A percentile compares a stretch with the other conserved stretches of the same genome.
phyloP scores from a whole-genome alignment of 2,888 invertebrate genomes.

The Lypha dubia region DNA sequence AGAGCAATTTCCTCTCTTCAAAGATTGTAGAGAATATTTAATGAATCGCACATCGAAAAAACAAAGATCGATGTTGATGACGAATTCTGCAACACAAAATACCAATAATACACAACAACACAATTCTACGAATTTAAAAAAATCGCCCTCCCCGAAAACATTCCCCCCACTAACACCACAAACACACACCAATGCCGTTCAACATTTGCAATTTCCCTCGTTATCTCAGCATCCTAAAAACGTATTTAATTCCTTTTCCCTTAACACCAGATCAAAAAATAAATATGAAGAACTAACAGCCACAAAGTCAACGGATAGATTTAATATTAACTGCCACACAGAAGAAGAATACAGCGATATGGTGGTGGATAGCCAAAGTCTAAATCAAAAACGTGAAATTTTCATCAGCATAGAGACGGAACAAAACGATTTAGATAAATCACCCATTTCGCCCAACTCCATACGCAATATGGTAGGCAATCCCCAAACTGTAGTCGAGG shows the following conservation, averaged over 20 bases:
- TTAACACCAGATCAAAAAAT: conserved; percentile 55
- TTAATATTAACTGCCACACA: neutral
- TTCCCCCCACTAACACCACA: conserved; percentile 58
- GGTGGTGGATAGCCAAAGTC: conserved; percentile 13
- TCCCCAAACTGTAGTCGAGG: conserved; percentile 79
- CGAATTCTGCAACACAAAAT: conserved; percentile 76
- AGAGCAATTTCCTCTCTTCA: conserved; percentile 84
- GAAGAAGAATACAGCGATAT: conserved; percentile 43
- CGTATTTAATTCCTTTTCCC: conserved; percentile 70
- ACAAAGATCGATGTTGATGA: conserved; percentile 78
- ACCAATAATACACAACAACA: conserved; percentile 63
- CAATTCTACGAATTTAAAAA: conserved; percentile 56
- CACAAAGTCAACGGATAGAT: conserved; percentile 39
- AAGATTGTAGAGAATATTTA: conserved; percentile 83
- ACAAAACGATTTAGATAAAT: conserved; percentile 79
- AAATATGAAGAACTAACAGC: conserved; percentile 50
- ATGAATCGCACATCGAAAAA: conserved; percentile 81
- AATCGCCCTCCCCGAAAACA: conserved; percentile 57
- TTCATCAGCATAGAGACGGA: conserved; percentile 83
- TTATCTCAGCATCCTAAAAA: conserved; percentile 62
- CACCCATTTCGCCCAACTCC: conserved; percentile 78
- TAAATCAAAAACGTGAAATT: conserved; percentile 79
- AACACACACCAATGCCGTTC: conserved; percentile 50
- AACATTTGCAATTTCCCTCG: conserved; percentile 72
- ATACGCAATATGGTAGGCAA: conserved; percentile 80